Evolutionary conservation across 2,113 vertebrate species (phyloP).

Genomic region (Melanostigma gelatinosum): DNA sequence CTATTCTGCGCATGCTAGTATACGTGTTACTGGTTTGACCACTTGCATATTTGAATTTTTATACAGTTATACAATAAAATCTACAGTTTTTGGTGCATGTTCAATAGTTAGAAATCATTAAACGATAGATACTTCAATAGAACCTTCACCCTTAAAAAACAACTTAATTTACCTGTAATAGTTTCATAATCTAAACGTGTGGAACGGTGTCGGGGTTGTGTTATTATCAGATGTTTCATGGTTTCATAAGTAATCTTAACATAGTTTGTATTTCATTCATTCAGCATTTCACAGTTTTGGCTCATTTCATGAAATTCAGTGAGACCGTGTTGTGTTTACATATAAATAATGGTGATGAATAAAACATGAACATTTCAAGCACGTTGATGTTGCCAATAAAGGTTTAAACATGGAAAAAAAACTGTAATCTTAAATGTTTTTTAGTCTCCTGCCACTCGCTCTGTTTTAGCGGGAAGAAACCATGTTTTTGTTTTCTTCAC

Average conservation of each 20-base stretch:
- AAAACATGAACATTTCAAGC: constrained; percentile 40
- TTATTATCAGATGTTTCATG: constrained; percentile 26
- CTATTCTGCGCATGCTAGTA: constrained; percentile 26
- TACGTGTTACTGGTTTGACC: constrained; percentile 27
- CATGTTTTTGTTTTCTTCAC: background rate
- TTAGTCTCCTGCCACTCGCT: constrained; percentile 12
- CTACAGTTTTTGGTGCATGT: constrained; percentile 31
- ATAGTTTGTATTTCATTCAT: background rate
- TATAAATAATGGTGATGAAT: constrained; percentile 41
- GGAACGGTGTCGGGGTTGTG: constrained; percentile 14
- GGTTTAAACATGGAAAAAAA: constrained; percentile 13
- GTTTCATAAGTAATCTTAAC: constrained; percentile 15
- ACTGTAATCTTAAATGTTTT: constrained; percentile 20
- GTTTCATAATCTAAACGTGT: constrained; percentile 27
- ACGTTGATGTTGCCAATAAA: constrained; percentile 40
- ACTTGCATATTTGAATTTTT: constrained; percentile 36
- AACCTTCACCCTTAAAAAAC: background rate
- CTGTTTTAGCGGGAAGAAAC: constrained; percentile 9
- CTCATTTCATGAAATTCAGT: constrained; percentile 42
- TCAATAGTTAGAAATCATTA: constrained; percentile 21
- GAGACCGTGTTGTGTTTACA: constrained; percentile 51
- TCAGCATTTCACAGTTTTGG: constrained; percentile 45
- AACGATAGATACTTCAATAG: constrained; percentile 9
- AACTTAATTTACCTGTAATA: constrained; percentile 20
- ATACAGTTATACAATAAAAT: constrained; percentile 6